Conservation (phyloP, 1,140 invertebrate species). For the Charaxes varanes region DNA sequence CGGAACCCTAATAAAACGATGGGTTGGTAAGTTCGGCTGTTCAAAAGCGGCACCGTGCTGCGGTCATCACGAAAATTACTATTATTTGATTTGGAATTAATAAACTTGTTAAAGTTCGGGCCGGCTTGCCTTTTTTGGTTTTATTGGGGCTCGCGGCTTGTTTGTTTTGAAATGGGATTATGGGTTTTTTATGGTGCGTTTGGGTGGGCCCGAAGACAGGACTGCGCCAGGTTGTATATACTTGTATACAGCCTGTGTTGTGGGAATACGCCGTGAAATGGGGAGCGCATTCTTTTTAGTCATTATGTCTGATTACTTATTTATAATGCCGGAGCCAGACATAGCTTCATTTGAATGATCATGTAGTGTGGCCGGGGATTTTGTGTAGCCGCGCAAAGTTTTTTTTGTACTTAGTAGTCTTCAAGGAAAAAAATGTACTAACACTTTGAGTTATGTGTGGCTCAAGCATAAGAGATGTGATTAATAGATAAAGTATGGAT, state of each 20-base stretch:
- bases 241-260: constrained; percentile 25
- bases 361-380: no score
- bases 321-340: no score
- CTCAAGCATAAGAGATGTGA: no score
- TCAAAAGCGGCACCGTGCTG: constrained; percentile 58
- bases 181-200: constrained; percentile 53
- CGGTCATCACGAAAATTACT: constrained; percentile 67
- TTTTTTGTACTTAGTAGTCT: no score
- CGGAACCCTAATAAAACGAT: constrained; percentile 68
- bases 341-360: no score
- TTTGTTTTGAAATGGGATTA: constrained; percentile 66
- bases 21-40: constrained; percentile 54
- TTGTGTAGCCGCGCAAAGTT: no score
- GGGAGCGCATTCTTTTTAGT: constrained; percentile 44
- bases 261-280: constrained; percentile 60
- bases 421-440: no score
- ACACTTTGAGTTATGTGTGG: no score
- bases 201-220: constrained; percentile 63
- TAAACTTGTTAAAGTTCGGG: constrained; percentile 70
- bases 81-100: constrained; percentile 71
- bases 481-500: no score
- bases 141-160: constrained; percentile 65
- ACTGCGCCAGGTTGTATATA: constrained; percentile 51
- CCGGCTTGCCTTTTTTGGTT: constrained; percentile 55
- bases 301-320: constrained; percentile 42